Percentiles rank a stretch among this genome's conserved stretches.
These are phyloP conservation scores for Stegodyphus mimosarum DNA, from an alignment of 1,140 invertebrate species.

Conservation along the genomic window DNA sequence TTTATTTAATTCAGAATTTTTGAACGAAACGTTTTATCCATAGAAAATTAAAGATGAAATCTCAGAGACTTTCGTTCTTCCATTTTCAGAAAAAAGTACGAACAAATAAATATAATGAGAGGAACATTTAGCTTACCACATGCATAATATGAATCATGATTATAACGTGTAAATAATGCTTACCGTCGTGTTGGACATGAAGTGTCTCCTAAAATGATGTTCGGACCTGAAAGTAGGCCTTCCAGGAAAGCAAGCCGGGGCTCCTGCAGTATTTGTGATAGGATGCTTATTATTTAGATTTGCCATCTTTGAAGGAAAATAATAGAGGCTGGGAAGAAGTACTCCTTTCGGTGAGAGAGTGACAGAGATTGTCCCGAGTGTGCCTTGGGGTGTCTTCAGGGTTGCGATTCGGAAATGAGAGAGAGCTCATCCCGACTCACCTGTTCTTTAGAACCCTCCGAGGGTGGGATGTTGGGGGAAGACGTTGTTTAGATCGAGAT, in stretches of 20 bases:
- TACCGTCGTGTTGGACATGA: slow-evolving; percentile 21
- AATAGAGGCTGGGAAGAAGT: background rate
- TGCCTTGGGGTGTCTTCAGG: background rate
- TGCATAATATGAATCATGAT: no score
- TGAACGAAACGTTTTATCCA: no score
- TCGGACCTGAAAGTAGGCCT: slow-evolving; percentile 12
- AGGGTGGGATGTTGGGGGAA: background rate
- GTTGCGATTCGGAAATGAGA: background rate
- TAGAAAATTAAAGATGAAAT: no score
- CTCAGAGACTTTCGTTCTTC: no score
- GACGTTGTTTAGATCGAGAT: slow-evolving; percentile 3
- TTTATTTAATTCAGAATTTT: no score
- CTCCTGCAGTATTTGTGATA: background rate
- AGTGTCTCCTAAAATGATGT: slow-evolving; percentile 24
- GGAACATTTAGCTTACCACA: no score
- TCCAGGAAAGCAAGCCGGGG: background rate
- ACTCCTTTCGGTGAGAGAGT: background rate
- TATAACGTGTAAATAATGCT: background rate
- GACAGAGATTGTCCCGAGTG: background rate
- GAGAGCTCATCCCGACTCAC: background rate
- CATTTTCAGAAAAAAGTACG: no score
- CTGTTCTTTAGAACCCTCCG: slow-evolving; percentile 2
- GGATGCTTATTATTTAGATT: slow-evolving; percentile 10
- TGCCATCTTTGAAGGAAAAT: background rate
- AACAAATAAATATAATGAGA: no score